Evolutionary conservation across 2,113 vertebrate species (phyloP).

Genomic region (Mustela lutreola): DNA sequence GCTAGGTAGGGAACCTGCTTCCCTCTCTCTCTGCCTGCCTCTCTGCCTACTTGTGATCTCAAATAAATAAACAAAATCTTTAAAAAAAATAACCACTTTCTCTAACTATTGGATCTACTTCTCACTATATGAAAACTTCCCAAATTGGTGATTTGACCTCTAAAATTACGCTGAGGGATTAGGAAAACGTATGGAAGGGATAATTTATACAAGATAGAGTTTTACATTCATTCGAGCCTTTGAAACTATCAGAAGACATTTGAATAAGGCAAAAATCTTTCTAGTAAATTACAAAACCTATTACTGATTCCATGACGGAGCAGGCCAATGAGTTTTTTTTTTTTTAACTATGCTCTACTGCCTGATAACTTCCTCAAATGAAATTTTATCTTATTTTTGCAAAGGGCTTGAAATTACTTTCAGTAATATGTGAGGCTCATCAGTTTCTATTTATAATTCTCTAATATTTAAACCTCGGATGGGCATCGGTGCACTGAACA

Average conservation of each 20-base stretch:
- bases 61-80: too few relatives aligned
- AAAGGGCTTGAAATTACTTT: conserved; percentile 72
- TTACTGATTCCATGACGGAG: conserved; percentile 46
- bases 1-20: too few relatives aligned
- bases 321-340: conserved; percentile 68
- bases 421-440: conserved; percentile 50
- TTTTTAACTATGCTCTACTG: conserved; percentile 67
- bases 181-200: background rate
- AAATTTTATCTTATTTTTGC: conserved; percentile 67
- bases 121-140: conserved; percentile 6
- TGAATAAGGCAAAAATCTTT: conserved; percentile 47
- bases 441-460: conserved; percentile 64
- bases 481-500: conserved; percentile 10
- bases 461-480: conserved; percentile 52
- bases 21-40: too few relatives aligned
- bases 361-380: conserved; percentile 59
- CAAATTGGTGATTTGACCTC: conserved; percentile 29
- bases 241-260: conserved; percentile 53
- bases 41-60: too few relatives aligned
- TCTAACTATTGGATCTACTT: background rate
- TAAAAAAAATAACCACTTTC: background rate
- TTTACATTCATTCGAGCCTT: conserved; percentile 38
- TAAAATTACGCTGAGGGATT: conserved; percentile 13
- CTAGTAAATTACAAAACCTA: conserved; percentile 52
- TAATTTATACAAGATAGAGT: background rate